A percentile compares a stretch with the other conserved stretches of the same genome.
Evolutionary conservation across 2,888 invertebrate genomes (phyloP).

Genomic region (Protodeltote pygarga): DNA sequence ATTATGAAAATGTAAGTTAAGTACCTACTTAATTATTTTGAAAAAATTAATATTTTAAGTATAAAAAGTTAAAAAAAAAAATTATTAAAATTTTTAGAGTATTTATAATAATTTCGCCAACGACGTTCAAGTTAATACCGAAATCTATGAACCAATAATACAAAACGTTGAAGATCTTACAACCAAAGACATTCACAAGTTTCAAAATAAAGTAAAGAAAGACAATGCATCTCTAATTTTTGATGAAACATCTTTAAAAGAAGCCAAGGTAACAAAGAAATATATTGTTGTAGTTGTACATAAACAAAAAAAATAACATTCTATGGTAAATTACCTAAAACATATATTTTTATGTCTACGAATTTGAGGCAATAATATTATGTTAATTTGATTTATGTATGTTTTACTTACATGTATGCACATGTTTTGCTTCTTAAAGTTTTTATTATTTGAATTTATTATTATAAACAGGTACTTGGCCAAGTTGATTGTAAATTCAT

Average conservation of each 20-base stretch:
- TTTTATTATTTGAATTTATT: no score
- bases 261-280: conserved; percentile 69
- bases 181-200: conserved; percentile 63
- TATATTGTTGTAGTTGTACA: no score
- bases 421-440: no score
- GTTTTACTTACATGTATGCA: no score
- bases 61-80: not conserved
- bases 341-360: no score
- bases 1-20: conserved; percentile 73
- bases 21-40: no score
- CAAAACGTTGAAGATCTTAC: conserved; percentile 59
- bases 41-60: no score
- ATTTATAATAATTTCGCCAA: conserved; percentile 79
- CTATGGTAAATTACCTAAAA: no score
- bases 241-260: conserved; percentile 61
- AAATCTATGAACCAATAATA: conserved; percentile 71
- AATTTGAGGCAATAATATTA: no score
- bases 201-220: conserved; percentile 62
- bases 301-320: no score
- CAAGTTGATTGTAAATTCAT: conserved; percentile 93
- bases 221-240: conserved; percentile 69
- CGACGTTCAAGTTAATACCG: conserved; percentile 76
- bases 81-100: conserved; percentile 58
- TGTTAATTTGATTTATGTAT: no score
- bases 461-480: conserved; percentile 90